Evolutionary conservation across 2,797 vertebrate species (phyloP).

Genomic region (Myotis pilosus): DNA sequence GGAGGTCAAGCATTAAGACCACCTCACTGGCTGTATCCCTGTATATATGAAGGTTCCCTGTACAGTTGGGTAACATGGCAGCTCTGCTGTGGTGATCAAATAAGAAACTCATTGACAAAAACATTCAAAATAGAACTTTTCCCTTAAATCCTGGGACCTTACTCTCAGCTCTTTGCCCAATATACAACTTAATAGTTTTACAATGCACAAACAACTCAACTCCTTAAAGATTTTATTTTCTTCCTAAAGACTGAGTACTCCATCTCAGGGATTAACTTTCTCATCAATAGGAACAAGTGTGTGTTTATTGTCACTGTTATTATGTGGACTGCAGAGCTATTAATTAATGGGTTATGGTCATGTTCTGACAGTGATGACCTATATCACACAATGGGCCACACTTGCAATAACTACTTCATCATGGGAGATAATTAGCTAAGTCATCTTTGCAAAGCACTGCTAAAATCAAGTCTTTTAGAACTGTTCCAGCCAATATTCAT

Average conservation of each 20-base stretch:
- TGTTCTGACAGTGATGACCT: background rate
- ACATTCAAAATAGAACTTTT: background rate
- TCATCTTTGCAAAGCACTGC: background rate
- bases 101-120: background rate
- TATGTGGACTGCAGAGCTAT: background rate
- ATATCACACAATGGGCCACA: background rate
- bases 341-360: background rate
- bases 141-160: background rate
- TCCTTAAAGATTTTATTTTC: background rate
- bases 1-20: background rate
- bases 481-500: background rate
- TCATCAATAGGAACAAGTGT: background rate
- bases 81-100: background rate
- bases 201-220: background rate
- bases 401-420: background rate
- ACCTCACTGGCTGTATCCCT: background rate
- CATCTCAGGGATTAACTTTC: background rate
- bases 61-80: background rate
- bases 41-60: background rate
- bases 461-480: background rate
- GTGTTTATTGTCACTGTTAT: background rate
- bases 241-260: background rate
- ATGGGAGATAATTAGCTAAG: background rate
- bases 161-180: background rate
- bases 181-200: background rate